Evolutionary conservation across 2,113 vertebrate species (phyloP).

Genomic region (Oncorhynchus clarkii): DNA sequence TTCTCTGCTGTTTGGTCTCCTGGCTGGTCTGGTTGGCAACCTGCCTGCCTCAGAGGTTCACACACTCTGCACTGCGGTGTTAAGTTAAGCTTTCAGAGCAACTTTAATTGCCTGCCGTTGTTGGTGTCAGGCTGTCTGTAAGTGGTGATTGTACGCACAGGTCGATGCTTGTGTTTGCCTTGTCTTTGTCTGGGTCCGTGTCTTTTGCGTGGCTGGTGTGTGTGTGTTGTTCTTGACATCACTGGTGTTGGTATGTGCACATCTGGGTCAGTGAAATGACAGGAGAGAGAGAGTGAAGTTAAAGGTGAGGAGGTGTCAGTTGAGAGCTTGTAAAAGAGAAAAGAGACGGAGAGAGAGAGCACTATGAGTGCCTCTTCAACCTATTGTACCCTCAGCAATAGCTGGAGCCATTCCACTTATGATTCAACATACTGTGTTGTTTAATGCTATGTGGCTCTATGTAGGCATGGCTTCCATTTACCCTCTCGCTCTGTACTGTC

Average conservation of each 20-base stretch:
- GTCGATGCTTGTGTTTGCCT: neutral
- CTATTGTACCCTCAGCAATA: too few relatives aligned
- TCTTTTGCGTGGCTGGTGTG: neutral
- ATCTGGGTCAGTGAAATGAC: constrained; percentile 4
- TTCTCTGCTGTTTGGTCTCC: neutral
- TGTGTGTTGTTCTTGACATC: neutral
- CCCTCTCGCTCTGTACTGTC: too few relatives aligned
- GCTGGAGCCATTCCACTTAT: too few relatives aligned
- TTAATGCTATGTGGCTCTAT: too few relatives aligned
- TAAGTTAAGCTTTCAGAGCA: constrained; percentile 14
- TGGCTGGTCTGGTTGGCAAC: constrained; percentile 16
- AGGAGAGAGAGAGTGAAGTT: neutral
- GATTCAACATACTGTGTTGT: too few relatives aligned
- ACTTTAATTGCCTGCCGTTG: constrained; percentile 41
- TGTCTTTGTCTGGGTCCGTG: neutral
- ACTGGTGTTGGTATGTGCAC: neutral
- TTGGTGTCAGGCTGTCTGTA: constrained; percentile 17
- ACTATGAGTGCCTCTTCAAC: too few relatives aligned
- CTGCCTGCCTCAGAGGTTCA: neutral
- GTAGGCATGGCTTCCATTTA: too few relatives aligned
- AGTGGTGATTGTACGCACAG: neutral
- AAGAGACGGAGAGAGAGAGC: neutral
- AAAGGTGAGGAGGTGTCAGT: too few relatives aligned
- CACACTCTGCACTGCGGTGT: constrained; percentile 25
- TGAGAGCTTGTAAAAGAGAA: neutral